Conservation (phyloP, 2,113 vertebrate species). For the Montifringilla adamsi region DNA sequence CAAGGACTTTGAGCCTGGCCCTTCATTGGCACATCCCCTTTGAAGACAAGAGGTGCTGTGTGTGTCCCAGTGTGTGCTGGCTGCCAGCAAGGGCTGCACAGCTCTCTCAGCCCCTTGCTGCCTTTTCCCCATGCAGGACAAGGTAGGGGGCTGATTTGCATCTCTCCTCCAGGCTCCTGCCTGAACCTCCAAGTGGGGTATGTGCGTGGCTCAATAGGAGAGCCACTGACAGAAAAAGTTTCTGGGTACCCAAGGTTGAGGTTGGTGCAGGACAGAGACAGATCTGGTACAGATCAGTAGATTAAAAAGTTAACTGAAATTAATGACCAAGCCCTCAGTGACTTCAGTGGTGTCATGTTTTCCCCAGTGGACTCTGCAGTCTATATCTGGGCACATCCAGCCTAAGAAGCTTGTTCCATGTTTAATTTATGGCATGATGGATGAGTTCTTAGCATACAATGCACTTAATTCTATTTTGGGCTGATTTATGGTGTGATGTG, state of each 20-base stretch:
- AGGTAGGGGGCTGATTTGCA: not conserved
- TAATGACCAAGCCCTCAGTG: not conserved
- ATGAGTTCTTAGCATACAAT: constrained; percentile 62
- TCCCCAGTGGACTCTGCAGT: not conserved
- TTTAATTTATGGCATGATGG: constrained; percentile 63
- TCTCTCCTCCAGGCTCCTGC: not conserved
- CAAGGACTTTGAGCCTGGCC: not conserved
- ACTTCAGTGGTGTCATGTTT: not conserved
- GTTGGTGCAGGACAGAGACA: not conserved
- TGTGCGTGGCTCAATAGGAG: not conserved
- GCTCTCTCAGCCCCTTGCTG: not conserved
- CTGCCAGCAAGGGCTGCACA: not conserved
- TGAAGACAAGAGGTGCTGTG: not conserved
- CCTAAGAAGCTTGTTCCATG: constrained; percentile 11
- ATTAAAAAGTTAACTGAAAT: not conserved
- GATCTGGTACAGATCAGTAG: not conserved
- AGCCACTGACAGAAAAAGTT: not conserved
- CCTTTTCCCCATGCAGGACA: not conserved
- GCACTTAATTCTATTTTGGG: constrained; percentile 62
- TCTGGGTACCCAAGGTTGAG: not conserved
- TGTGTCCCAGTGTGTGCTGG: not conserved
- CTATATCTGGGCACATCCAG: constrained; percentile 6
- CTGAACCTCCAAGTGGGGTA: not conserved
- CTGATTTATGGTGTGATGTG: constrained; percentile 64
- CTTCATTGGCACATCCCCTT: rapidly evolving